These are phyloP conservation scores for Pleuronectes platessa DNA, from an alignment of 2,113 vertebrate genomes.

Conservation along the genomic window DNA sequence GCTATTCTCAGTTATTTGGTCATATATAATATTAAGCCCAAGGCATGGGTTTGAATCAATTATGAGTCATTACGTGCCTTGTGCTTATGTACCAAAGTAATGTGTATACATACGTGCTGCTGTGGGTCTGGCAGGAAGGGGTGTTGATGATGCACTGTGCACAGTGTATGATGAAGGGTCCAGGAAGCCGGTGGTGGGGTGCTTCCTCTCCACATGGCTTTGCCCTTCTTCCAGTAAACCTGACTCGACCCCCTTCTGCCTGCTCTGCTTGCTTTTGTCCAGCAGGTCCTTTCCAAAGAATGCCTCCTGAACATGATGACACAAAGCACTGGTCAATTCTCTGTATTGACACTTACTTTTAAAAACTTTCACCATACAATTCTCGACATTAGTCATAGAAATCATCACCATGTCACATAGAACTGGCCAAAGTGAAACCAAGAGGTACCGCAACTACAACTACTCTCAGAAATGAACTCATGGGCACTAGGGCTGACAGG, in stretches of 20 bases:
- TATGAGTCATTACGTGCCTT: not conserved
- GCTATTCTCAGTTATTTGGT: not conserved
- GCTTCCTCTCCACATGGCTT: constrained; percentile 84
- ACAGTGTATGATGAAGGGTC: constrained; percentile 88
- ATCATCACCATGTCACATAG: constrained; percentile 27
- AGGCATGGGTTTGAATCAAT: not conserved
- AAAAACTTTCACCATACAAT: constrained; percentile 12
- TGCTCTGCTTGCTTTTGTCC: constrained; percentile 93
- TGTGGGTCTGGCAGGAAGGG: constrained; percentile 83
- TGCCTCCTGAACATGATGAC: constrained; percentile 87
- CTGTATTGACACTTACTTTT: constrained; percentile 1
- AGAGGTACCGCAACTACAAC: too few relatives aligned
- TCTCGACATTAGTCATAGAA: not conserved
- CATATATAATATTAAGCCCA: not conserved
- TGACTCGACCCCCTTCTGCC: constrained; percentile 84
- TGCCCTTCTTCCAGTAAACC: constrained; percentile 86
- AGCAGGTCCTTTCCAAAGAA: constrained; percentile 98
- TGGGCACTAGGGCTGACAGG: too few relatives aligned
- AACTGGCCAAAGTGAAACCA: not conserved
- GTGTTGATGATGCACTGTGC: constrained; percentile 82
- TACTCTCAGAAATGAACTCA: too few relatives aligned
- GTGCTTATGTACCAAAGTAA: not conserved
- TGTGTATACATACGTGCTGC: constrained; percentile 83
- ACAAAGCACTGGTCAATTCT: constrained; percentile 46
- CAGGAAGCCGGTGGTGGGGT: constrained; percentile 81